A percentile compares a stretch with the other conserved stretches of the same genome.
Evolutionary conservation across 2,888 invertebrate species (phyloP).

Genomic region (Sarcophaga subvicina): DNA sequence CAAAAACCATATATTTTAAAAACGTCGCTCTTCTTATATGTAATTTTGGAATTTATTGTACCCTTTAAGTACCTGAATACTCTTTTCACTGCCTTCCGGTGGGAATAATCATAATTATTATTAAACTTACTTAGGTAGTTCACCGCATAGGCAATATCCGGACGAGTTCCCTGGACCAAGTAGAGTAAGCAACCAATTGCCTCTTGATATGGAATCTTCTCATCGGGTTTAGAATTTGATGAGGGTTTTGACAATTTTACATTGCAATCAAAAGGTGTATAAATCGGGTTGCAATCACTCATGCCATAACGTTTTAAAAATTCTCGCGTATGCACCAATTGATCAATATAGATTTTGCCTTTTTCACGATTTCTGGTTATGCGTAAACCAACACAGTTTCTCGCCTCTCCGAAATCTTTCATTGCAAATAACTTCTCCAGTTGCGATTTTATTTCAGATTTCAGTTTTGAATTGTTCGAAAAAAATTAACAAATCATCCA

Average conservation of each 20-base stretch:
- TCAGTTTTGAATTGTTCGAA: conserved; percentile 28
- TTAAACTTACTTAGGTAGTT: conserved; percentile 22
- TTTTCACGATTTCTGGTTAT: conserved; percentile 12
- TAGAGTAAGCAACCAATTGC: conserved; percentile 22
- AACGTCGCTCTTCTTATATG: background rate
- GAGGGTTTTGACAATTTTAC: conserved; percentile 12
- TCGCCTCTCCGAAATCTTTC: conserved; percentile 11
- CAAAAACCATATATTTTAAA: conserved; percentile 54
- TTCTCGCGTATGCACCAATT: background rate
- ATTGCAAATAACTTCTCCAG: background rate
- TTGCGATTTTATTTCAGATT: conserved; percentile 1
- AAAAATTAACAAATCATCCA: conserved; percentile 61
- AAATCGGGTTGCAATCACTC: background rate
- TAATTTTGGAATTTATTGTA: conserved; percentile 1
- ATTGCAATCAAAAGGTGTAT: conserved; percentile 14
- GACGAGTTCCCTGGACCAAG: conserved; percentile 5
- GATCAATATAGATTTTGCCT: conserved; percentile 22
- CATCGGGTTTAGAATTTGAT: conserved; percentile 2
- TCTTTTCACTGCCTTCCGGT: conserved; percentile 31
- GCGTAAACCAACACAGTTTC: conserved; percentile 4
- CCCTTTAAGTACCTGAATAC: conserved; percentile 26
- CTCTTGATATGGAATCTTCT: conserved; percentile 22
- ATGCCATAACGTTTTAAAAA: conserved; percentile 27
- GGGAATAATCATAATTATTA: conserved; percentile 13
- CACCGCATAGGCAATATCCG: conserved; percentile 19